Conservation (phyloP, 2,113 vertebrate species). For the Centrocercus urophasianus region DNA sequence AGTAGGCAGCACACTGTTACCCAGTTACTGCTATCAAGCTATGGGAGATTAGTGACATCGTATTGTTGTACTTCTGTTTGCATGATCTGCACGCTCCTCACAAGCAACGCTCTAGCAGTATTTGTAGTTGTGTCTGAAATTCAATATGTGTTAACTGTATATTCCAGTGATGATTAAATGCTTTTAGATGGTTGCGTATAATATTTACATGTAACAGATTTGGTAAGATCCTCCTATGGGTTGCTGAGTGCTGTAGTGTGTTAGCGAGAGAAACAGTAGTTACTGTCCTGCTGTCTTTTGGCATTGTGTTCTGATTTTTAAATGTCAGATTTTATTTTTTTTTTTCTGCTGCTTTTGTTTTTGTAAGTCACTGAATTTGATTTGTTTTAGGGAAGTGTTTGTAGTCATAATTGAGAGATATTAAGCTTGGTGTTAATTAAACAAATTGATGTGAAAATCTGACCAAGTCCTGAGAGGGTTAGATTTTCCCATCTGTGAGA, state of each 20-base stretch:
- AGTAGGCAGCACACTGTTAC: accelerated
- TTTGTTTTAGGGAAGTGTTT: constrained; percentile 66
- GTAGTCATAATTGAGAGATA: constrained; percentile 57
- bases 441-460: constrained; percentile 64
- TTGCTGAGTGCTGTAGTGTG: not conserved
- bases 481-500: constrained; percentile 56
- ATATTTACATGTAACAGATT: not conserved
- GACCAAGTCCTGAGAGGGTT: constrained; percentile 63
- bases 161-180: not conserved
- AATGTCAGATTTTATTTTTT: not conserved
- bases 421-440: constrained; percentile 67
- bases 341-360: not conserved
- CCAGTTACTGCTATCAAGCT: not conserved
- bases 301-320: not conserved
- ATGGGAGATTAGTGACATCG: not conserved
- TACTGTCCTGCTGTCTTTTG: not conserved
- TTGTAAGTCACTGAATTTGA: constrained; percentile 38
- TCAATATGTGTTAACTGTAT: not conserved
- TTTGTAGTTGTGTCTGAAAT: constrained; percentile 23
- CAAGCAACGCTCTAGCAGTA: not conserved
- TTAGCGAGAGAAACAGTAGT: not conserved
- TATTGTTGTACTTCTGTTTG: not conserved
- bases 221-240: accelerated
- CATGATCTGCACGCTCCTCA: not conserved
- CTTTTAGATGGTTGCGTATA: not conserved